Evolutionary conservation across 2,797 vertebrate species (phyloP), one percentile per base, ranked within the genome.

Genomic region (Streptopelia turtur): DNA sequence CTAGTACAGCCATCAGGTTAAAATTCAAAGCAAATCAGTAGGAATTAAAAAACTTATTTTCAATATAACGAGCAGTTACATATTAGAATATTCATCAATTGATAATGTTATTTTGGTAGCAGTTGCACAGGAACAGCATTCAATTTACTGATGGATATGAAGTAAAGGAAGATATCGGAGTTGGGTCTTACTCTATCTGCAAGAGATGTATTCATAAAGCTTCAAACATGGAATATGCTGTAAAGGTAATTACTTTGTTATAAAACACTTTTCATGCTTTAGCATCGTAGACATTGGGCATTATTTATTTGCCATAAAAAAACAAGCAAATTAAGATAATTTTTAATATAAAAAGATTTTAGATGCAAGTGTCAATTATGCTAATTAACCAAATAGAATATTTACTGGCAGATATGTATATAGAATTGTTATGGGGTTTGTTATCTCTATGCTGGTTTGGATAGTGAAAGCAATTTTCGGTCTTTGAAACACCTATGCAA

Each of bases 171-270:
- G 99, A 99, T 97, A 99, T 99, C 81, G 99, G 99, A 13, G 98
- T 99, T 78, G 99, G 99, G 25, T 99, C 99, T 16, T 99, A 99
- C 84, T 99, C 99, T 35, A 97, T 99, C 98, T 99, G 99, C 96
- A 99, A 99, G 90, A 98, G 99, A 97, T 99, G 98, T 97, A 55
- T 99, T 59, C 98, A 99, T 98, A 99, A 99, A 98, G 98, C 98
- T 28, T 99, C 98, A 33, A 98, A 99, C 97, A 99, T 99, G 99
- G 99, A 99, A 96, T 99, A 99, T 95, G 99, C 99, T 23, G 99
- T 99, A 78, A 99, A 99, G 99, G 99, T 99, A 97, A 96, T 70
- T 69, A 35, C 50, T 95, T 90, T 31, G 10, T 93, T 90, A 41
- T 9, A 72, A 86, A 72, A 10, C 8, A 57, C 39, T 60, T 92